A percentile compares a stretch with the other conserved stretches of the same genome.
phyloP scores from a whole-genome alignment of 2,113 vertebrate species.

The Erythrolamprus reginae region DNA sequence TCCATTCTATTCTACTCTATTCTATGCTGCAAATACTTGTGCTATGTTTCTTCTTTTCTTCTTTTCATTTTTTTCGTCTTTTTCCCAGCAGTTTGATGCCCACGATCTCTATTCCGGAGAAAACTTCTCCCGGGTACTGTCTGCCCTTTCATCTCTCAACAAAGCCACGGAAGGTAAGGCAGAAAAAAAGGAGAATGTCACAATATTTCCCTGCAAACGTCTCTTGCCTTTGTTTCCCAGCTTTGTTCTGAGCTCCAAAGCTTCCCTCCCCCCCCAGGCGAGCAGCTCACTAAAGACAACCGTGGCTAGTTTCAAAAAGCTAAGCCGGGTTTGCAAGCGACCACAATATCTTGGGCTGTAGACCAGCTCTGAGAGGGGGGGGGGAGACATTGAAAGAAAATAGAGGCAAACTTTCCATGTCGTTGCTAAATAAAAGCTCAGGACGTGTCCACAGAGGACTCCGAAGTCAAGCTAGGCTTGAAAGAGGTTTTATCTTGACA shows the following conservation, averaged over 20 bases:
- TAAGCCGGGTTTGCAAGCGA: not conserved
- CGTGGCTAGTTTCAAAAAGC: not conserved
- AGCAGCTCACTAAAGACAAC: not conserved
- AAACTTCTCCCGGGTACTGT: slow-evolving; percentile 86
- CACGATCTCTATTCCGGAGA: slow-evolving; percentile 85
- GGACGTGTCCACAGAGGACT: not conserved
- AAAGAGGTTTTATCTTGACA: not conserved
- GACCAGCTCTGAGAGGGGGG: not conserved
- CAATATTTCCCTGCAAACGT: not conserved
- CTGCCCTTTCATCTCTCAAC: slow-evolving; percentile 84
- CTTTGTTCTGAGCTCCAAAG: not conserved
- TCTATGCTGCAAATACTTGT: not conserved
- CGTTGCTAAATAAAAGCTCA: not conserved
- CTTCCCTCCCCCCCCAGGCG: too few relatives aligned
- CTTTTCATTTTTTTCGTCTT: slow-evolving; percentile 13
- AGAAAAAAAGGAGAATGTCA: not conserved
- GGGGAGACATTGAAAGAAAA: not conserved
- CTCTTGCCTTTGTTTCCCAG: not conserved
- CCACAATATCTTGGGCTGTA: not conserved
- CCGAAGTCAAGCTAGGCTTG: not conserved
- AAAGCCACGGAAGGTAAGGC: slow-evolving; percentile 91
- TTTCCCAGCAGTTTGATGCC: slow-evolving; percentile 84
- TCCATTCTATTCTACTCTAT: too few relatives aligned
- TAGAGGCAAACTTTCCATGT: not conserved
- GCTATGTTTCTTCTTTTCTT: slow-evolving; percentile 44